phyloP scores from a whole-genome alignment of 2,113 vertebrate species.

The Indri indri region DNA sequence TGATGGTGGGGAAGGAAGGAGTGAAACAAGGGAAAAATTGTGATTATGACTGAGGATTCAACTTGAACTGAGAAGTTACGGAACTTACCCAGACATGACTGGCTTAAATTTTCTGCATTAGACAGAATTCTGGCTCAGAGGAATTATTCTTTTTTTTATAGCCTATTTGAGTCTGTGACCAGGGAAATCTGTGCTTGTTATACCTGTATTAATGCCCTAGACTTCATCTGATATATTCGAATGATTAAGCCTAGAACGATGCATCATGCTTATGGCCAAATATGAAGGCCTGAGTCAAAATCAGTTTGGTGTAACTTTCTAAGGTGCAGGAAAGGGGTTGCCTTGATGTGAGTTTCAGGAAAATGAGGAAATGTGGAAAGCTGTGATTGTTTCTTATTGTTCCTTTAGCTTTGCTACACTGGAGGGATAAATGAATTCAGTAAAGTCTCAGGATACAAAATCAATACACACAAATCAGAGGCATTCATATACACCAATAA shows the following conservation, averaged over 20 bases:
- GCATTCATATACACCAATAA: too few species aligned
- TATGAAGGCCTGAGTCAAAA: not conserved
- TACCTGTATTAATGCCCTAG: not conserved
- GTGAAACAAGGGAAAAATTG: not conserved
- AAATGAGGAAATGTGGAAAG: not conserved
- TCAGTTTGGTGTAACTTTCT: not conserved
- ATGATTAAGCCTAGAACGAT: slow-evolving; percentile 6
- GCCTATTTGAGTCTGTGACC: not conserved
- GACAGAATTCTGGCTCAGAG: not conserved
- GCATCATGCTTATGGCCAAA: not conserved
- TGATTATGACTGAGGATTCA: not conserved
- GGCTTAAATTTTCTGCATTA: not conserved
- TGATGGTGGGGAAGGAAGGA: not conserved
- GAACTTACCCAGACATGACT: not conserved
- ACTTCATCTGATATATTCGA: not conserved
- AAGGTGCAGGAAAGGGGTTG: not conserved
- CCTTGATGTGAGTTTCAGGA: not conserved
- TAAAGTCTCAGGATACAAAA: too few species aligned
- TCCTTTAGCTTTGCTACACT: not conserved
- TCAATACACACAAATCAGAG: too few species aligned
- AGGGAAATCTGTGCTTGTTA: not conserved
- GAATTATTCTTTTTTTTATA: not conserved
- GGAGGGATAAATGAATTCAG: not conserved
- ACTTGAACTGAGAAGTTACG: not conserved
- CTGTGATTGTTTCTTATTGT: not conserved